Conservation (phyloP, 2,888 invertebrate species). For the Erebia ligea region DNA sequence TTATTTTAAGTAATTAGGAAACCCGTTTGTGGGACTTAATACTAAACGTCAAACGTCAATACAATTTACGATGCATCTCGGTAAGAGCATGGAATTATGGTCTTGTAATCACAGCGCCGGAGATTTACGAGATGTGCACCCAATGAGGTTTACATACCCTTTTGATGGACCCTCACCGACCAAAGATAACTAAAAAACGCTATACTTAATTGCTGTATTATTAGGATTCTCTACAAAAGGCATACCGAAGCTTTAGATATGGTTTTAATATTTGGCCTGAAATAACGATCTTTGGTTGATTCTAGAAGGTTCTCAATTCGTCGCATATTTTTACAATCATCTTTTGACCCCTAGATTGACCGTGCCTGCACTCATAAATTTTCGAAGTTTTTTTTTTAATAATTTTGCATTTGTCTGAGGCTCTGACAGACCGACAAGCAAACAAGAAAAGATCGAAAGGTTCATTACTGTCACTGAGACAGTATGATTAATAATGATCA, state of each 20-base stretch:
- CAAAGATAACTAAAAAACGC: slow-evolving; percentile 2
- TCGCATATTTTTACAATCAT: no score
- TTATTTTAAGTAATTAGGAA: slow-evolving; percentile 13
- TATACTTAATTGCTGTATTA: not conserved
- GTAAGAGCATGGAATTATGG: slow-evolving; percentile 24
- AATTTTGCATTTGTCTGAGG: not conserved
- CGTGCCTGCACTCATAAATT: no score
- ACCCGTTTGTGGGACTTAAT: not conserved
- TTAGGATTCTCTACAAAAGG: not conserved
- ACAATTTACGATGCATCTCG: slow-evolving; percentile 35
- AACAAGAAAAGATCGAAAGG: no score
- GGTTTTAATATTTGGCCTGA: not conserved
- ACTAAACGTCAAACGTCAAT: slow-evolving; percentile 28
- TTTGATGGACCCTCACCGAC: not conserved
- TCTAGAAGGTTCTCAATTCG: no score
- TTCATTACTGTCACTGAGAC: no score
- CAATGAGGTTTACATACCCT: not conserved
- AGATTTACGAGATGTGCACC: slow-evolving; percentile 30
- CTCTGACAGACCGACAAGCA: not conserved
- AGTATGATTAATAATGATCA: no score
- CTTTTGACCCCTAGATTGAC: no score
- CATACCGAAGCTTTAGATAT: not conserved
- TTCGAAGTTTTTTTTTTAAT: no score
- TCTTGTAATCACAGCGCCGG: slow-evolving; percentile 20
- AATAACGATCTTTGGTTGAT: not conserved